These are phyloP conservation scores for Oedothorax gibbosus DNA, from an alignment of 1,140 invertebrate species.

Conservation along the genomic window DNA sequence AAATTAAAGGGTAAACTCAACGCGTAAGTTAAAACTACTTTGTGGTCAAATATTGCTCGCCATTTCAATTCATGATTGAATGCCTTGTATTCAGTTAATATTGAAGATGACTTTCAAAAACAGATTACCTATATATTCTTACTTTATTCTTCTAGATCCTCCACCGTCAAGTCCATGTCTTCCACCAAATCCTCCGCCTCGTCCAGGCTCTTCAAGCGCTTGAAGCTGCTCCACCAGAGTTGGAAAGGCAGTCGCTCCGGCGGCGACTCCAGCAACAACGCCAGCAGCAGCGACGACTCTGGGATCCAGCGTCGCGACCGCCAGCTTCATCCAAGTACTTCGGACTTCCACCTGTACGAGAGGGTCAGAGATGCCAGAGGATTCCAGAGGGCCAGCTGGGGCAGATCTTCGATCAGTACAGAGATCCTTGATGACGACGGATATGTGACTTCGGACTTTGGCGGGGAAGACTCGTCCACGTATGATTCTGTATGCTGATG, in stretches of 20 bases:
- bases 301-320: slow-evolving; percentile 10
- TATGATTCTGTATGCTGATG: slow-evolving; percentile 55
- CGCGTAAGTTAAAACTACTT: no score
- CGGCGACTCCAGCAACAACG: not conserved
- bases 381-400: slow-evolving; percentile 30
- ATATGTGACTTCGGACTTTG: slow-evolving; percentile 58
- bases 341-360: slow-evolving; percentile 56
- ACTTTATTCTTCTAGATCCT: slow-evolving; percentile 30
- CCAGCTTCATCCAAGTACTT: slow-evolving; percentile 6
- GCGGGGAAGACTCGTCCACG: slow-evolving; percentile 46
- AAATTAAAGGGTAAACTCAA: no score
- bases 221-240: slow-evolving; percentile 47
- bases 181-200: slow-evolving; percentile 57
- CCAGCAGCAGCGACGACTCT: slow-evolving; percentile 30
- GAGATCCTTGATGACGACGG: slow-evolving; percentile 58
- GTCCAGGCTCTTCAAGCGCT: slow-evolving; percentile 48
- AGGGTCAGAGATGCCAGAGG: slow-evolving; percentile 21
- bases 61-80: no score
- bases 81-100: no score
- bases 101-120: no score
- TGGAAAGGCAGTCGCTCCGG: slow-evolving; percentile 30
- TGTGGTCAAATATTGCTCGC: no score
- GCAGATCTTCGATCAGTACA: slow-evolving; percentile 47
- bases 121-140: no score
- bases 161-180: slow-evolving; percentile 51